phyloP scores from a whole-genome alignment of 2,888 invertebrate species.

The Melanargia galathea region DNA sequence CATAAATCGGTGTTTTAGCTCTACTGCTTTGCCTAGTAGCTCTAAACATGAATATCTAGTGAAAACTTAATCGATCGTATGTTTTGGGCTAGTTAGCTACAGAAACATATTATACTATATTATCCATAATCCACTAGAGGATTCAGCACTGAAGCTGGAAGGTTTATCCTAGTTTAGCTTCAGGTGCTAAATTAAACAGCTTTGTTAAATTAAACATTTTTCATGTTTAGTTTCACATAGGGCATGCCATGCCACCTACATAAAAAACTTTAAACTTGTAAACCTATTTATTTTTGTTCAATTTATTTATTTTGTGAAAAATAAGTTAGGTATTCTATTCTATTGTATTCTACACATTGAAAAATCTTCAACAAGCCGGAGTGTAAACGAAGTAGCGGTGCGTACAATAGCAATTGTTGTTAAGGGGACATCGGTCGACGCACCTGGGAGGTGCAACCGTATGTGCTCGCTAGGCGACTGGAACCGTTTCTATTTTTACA shows the following conservation, averaged over 20 bases:
- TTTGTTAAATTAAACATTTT: too few relatives aligned
- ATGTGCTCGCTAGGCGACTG: conserved; percentile 69
- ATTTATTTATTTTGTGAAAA: too few relatives aligned
- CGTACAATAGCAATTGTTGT: conserved; percentile 1
- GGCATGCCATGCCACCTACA: too few relatives aligned
- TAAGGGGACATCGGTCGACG: conserved; percentile 67
- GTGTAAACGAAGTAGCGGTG: neutral
- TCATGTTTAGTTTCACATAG: too few relatives aligned
- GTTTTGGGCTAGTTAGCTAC: neutral
- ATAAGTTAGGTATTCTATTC: too few relatives aligned
- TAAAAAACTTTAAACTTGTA: too few relatives aligned
- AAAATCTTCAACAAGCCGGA: neutral
- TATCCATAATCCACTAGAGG: too few relatives aligned
- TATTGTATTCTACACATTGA: too few relatives aligned
- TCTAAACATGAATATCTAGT: neutral
- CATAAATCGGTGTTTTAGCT: neutral
- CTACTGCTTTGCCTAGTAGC: neutral
- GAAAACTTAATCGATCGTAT: neutral
- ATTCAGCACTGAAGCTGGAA: too few relatives aligned
- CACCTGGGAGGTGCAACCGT: conserved; percentile 79
- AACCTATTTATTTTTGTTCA: too few relatives aligned
- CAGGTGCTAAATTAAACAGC: too few relatives aligned
- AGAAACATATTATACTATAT: neutral
- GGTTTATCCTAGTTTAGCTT: too few relatives aligned
- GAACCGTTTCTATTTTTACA: conserved; percentile 79